Base-by-base conservation (phyloP, 2,113 vertebrate genomes). In the Periophthalmus modestus region DNA sequence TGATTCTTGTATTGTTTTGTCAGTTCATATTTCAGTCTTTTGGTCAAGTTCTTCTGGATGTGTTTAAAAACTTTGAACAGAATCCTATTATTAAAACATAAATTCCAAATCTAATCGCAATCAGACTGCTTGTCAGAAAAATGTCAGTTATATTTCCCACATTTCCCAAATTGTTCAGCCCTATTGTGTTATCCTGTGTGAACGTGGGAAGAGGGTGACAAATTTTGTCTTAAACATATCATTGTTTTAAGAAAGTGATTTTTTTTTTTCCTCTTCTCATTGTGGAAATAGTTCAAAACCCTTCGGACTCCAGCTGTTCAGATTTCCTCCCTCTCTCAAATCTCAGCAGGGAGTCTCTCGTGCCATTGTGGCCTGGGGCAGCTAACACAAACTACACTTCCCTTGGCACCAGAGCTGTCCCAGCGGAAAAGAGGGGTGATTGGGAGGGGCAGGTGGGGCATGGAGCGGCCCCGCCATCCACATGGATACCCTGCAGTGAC, bases 341-440 rank as follows among this genome's bases (percentile, higher is more conserved):
- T 75, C 57, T 75, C 77, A 72, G 80, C 72, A 75, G 78, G 83
- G 72, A 62, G 57, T 83, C 85, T 88, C 88, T 89, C 69, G 83
- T 82, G 84, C 82, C 86, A 91, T 84, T 92, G 87, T 92, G 54
- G 80, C 74, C 59, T 55, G 72, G 76, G 68, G 74, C 82, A 79
- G 18, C 34, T 16, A 82, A 74, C 73, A 55, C 68, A 66, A 63
- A 76, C 82, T 80, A 69, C 70, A 85, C 85, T 88, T 90, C 87
- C 87, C 87, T 58, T 83, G 77, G 83, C 75, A 87, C 74, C 61
- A 66, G 63, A n/a, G 55, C 66, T 61, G 65, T 55, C 72, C 77
- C 79, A 78, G 77, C 52, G 78, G 68, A 83, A 46, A 14, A 33
- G 18, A 55, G 68, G 21, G 57, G 14, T 11, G 21, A 12, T 11